phyloP scores from a whole-genome alignment of 2,113 vertebrate genomes.

The Nettapus auritus region DNA sequence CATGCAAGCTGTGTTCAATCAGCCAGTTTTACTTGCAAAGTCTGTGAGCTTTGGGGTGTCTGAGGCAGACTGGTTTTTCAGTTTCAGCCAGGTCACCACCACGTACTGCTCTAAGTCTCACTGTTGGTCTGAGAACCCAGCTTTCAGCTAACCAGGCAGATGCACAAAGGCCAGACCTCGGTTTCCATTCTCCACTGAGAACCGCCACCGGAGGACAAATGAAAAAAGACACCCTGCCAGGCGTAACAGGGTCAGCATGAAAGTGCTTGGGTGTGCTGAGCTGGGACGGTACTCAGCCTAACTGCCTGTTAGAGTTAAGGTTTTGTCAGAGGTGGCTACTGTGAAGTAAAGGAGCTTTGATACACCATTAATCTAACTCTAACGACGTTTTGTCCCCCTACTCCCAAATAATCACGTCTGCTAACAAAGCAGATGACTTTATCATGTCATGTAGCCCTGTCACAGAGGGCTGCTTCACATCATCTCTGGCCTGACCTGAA shows the following conservation, averaged over 20 bases:
- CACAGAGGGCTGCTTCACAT: background rate
- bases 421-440: background rate
- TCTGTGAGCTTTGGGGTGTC: background rate
- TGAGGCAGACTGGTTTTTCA: background rate
- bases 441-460: background rate
- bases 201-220: background rate
- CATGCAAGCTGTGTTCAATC: accelerated
- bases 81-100: background rate
- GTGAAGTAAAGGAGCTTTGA: background rate
- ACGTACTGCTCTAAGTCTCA: background rate
- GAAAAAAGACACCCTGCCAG: background rate
- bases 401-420: background rate
- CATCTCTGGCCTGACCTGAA: background rate
- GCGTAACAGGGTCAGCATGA: background rate
- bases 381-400: background rate
- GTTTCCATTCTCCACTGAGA: background rate
- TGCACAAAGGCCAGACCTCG: background rate
- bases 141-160: background rate
- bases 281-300: background rate
- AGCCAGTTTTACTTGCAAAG: background rate
- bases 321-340: background rate
- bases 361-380: background rate
- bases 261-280: background rate
- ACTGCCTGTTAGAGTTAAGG: background rate
- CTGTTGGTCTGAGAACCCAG: background rate